Evolutionary conservation across 2,888 invertebrate species (phyloP).

Genomic region (Cephus spinipes): DNA sequence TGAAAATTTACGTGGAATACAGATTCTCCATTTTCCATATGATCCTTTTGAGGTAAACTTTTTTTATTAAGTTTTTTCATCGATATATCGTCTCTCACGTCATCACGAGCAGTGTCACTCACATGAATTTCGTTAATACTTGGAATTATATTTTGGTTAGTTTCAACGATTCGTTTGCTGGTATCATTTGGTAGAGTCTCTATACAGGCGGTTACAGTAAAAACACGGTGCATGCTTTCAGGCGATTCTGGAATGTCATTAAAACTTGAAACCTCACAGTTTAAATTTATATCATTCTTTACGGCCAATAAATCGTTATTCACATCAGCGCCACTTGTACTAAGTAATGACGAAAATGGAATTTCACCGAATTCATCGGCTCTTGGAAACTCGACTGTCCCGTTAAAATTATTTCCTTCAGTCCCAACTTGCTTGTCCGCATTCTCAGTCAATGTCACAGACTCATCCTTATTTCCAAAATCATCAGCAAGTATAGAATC

Average conservation of each 20-base stretch:
- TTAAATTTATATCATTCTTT: not conserved
- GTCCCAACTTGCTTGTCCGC: not conserved
- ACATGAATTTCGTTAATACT: not conserved
- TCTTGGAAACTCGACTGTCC: not conserved
- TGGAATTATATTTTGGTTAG: not conserved
- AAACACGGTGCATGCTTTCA: not conserved
- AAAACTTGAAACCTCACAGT: not conserved
- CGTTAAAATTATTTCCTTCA: not conserved
- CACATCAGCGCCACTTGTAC: not conserved
- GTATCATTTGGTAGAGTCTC: not conserved
- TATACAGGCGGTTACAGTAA: not conserved
- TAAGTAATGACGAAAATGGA: slow-evolving; percentile 30
- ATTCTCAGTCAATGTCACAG: not conserved
- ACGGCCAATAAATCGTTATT: not conserved
- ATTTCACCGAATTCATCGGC: slow-evolving; percentile 33
- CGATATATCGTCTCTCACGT: not conserved
- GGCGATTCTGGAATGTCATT: not conserved
- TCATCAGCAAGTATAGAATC: slow-evolving; percentile 26
- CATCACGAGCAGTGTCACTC: not conserved
- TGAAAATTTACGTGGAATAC: not conserved
- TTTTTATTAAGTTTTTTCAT: not conserved
- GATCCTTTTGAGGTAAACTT: not conserved
- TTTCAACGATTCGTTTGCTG: not conserved
- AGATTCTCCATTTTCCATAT: not conserved
- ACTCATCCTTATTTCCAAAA: not conserved